These are phyloP conservation scores for Urocitellus parryii DNA, from an alignment of 2,113 vertebrate species.

Conservation along the genomic window DNA sequence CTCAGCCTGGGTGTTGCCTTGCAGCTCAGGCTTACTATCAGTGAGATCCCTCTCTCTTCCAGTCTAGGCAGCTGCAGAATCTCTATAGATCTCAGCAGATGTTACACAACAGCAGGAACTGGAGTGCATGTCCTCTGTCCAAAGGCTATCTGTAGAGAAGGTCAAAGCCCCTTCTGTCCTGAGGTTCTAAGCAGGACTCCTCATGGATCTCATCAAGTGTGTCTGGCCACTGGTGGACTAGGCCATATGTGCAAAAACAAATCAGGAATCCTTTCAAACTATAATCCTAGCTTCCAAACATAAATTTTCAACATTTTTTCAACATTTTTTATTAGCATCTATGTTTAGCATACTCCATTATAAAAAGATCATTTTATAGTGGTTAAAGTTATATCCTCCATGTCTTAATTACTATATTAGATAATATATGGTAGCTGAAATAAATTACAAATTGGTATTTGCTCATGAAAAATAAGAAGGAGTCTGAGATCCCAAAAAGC, in stretches of 20 bases:
- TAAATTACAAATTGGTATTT: not conserved
- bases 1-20: not conserved
- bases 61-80: no score
- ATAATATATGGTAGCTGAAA: not conserved
- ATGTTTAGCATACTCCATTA: not conserved
- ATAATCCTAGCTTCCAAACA: not conserved
- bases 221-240: no score
- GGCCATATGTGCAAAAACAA: not conserved
- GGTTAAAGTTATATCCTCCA: not conserved
- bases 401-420: not conserved
- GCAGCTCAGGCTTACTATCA: not conserved
- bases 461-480: not conserved
- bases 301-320: not conserved
- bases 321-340: not conserved
- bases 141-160: not conserved
- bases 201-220: not conserved
- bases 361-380: not conserved
- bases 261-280: not conserved
- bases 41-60: not conserved
- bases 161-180: not conserved
- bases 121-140: not conserved
- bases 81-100: not conserved
- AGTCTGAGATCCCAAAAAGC: not conserved
- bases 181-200: not conserved
- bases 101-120: not conserved